Percentiles rank a stretch among this genome's conserved stretches.
These are phyloP conservation scores for Coilia nasus DNA, from an alignment of 2,797 vertebrate genomes.

Conservation along the genomic window DNA sequence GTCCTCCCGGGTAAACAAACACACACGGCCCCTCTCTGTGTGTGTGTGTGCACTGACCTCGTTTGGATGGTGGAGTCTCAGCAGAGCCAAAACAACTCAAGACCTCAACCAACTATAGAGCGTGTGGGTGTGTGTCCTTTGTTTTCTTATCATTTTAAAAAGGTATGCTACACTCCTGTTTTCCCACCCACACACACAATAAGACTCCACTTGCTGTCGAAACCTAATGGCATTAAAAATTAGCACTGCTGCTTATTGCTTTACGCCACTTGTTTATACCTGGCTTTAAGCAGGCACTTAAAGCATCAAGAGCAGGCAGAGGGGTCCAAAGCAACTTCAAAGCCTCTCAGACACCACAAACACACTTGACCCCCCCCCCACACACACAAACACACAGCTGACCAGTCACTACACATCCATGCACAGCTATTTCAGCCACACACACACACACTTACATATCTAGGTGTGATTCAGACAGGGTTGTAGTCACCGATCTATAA, in stretches of 20 bases:
- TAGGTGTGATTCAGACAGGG: background rate
- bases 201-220: no score
- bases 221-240: no score
- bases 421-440: background rate
- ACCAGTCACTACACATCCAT: background rate
- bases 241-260: no score
- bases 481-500: background rate
- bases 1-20: background rate
- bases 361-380: background rate
- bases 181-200: no score
- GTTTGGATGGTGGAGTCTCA: background rate
- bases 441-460: background rate
- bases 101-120: background rate
- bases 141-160: no score
- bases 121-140: no score
- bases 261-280: no score
- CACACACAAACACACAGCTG: background rate
- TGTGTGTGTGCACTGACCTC: slow-evolving; percentile 12
- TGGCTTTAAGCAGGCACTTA: background rate
- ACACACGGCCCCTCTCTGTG: no score
- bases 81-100: background rate
- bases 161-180: no score
- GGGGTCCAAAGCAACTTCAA: background rate
- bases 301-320: background rate
- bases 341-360: background rate